A percentile compares a stretch with the other conserved stretches of the same genome.
These are phyloP conservation scores for Polydrusus pterygomalis DNA, from an alignment of 2,888 invertebrate genomes.

Conservation along the genomic window DNA sequence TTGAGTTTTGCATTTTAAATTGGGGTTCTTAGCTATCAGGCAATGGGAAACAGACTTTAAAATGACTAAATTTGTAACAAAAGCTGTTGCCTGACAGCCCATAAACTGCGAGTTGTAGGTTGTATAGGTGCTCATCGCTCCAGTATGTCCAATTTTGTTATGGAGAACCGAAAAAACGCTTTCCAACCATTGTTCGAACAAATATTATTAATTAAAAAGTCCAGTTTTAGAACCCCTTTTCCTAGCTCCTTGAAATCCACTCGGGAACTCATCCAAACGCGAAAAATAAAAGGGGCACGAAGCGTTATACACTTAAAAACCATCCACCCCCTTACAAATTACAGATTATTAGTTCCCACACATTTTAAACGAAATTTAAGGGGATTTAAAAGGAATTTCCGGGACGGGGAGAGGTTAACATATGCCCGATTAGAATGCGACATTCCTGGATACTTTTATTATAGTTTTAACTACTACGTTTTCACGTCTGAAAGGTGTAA, in stretches of 20 bases:
- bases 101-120: too few species aligned
- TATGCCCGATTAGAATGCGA: background rate
- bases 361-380: conserved; percentile 26
- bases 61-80: too few species aligned
- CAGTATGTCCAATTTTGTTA: too few species aligned
- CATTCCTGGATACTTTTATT: background rate
- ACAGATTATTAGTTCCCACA: conserved; percentile 28
- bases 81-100: too few species aligned
- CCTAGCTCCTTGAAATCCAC: background rate
- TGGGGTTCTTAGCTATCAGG: too few species aligned
- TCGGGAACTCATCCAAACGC: conserved; percentile 7
- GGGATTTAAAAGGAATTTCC: conserved; percentile 22
- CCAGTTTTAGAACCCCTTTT: too few species aligned
- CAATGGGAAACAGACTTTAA: too few species aligned
- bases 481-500: background rate
- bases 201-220: too few species aligned
- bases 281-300: conserved; percentile 8
- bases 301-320: conserved; percentile 14
- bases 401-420: background rate
- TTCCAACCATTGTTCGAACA: too few species aligned
- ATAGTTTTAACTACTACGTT: background rate
- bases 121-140: too few species aligned
- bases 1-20: too few species aligned
- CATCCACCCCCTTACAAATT: conserved; percentile 24
- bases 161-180: too few species aligned